phyloP scores from a whole-genome alignment of 2,888 invertebrate species.

The Eupithecia subumbrata region DNA sequence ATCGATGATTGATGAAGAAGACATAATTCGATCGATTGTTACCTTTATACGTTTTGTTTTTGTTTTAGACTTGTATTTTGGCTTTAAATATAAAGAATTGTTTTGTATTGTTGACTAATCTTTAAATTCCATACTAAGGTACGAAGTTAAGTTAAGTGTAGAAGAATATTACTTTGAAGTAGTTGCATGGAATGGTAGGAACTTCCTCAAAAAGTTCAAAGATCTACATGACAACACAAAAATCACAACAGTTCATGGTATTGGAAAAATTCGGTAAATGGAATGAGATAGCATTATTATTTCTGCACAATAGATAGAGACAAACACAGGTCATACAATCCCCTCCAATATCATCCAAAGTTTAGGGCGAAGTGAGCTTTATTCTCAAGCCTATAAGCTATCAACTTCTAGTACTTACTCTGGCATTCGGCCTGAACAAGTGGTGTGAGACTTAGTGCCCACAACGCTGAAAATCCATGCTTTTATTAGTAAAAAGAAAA shows the following conservation, averaged over 20 bases:
- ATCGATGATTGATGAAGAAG: background rate
- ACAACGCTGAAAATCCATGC: slow-evolving; percentile 84
- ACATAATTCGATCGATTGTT: background rate
- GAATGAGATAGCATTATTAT: background rate
- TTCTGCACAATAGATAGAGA: background rate
- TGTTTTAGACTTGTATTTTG: no score
- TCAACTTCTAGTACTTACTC: slow-evolving; percentile 71
- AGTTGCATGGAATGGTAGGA: background rate
- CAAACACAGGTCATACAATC: background rate
- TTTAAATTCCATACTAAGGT: background rate
- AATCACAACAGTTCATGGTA: background rate
- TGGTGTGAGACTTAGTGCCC: slow-evolving; percentile 80
- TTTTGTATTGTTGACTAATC: background rate
- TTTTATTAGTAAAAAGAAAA: slow-evolving; percentile 77
- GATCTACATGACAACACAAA: background rate
- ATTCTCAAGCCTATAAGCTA: slow-evolving; percentile 61
- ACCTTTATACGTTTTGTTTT: no score
- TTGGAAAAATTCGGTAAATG: background rate
- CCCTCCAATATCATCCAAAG: slow-evolving; percentile 8
- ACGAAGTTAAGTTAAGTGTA: background rate
- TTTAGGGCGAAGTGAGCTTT: slow-evolving; percentile 48
- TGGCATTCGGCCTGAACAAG: slow-evolving; percentile 83
- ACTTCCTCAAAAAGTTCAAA: background rate
- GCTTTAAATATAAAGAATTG: no score
- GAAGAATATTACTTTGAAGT: background rate